Percentiles rank a stretch among this genome's conserved stretches.
phyloP scores from a whole-genome alignment of 2,113 vertebrate species.

The Cavia porcellus region DNA sequence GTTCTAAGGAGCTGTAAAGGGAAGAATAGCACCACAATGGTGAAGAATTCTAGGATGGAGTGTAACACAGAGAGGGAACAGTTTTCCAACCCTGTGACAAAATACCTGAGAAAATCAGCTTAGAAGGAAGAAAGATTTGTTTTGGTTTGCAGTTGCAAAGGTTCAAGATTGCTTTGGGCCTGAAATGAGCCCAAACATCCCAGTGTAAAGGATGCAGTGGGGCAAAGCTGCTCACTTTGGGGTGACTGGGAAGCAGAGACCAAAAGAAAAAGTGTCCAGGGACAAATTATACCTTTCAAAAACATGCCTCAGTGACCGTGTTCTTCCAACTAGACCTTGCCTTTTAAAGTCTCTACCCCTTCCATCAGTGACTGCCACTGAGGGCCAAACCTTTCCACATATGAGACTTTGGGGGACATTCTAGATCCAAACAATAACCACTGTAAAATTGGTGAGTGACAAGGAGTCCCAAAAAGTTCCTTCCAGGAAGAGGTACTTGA shows the following conservation, averaged over 20 bases:
- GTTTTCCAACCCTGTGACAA: neutral
- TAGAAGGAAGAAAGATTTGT: neutral
- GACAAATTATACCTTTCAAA: neutral
- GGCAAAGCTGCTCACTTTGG: neutral
- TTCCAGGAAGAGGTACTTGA: neutral
- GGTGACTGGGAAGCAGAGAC: neutral
- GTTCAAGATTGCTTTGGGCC: neutral
- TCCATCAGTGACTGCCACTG: neutral
- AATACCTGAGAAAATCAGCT: neutral
- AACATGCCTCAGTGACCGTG: no score
- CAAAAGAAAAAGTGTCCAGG: neutral
- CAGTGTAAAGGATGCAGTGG: neutral
- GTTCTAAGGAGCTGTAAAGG: neutral
- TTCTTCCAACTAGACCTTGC: neutral
- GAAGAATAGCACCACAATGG: neutral
- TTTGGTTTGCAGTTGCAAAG: neutral
- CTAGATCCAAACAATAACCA: neutral
- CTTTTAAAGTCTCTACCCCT: neutral
- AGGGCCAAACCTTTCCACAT: neutral
- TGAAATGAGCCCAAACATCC: neutral
- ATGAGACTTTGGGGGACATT: neutral
- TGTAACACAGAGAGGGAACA: neutral
- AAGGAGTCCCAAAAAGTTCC: neutral
- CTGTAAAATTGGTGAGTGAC: neutral
- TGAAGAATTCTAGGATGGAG: neutral